Conservation (phyloP, 2,888 invertebrate genomes). For the Xanthorhoe spadicearia region DNA sequence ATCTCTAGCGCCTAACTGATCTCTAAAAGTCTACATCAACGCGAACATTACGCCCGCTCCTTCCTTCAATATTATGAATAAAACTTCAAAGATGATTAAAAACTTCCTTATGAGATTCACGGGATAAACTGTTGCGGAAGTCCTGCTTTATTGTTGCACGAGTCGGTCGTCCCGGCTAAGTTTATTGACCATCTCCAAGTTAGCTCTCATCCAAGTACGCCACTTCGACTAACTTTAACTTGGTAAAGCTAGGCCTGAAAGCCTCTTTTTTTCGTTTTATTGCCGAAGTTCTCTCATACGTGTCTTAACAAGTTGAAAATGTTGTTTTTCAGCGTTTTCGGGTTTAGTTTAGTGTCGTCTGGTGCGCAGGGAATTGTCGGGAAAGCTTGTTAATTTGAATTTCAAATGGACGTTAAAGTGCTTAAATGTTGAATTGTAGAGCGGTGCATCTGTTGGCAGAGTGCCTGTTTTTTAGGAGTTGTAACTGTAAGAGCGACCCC, state of each 20-base stretch:
- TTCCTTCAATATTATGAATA: slow-evolving; percentile 40
- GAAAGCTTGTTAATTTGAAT: slow-evolving; percentile 46
- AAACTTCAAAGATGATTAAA: slow-evolving; percentile 56
- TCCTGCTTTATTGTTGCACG: slow-evolving; percentile 66
- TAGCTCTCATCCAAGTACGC: slow-evolving; percentile 66
- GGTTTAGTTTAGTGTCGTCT: slow-evolving; percentile 33
- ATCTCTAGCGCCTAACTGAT: slow-evolving; percentile 33
- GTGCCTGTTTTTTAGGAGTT: slow-evolving; percentile 64
- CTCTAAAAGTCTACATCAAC: slow-evolving; percentile 43
- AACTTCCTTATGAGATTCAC: slow-evolving; percentile 58
- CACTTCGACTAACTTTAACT: slow-evolving; percentile 78
- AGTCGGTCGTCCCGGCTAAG: slow-evolving; percentile 64
- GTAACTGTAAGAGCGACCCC: slow-evolving; percentile 51
- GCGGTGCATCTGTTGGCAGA: slow-evolving; percentile 67
- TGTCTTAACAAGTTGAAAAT: slow-evolving; percentile 67
- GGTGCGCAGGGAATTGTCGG: slow-evolving; percentile 37
- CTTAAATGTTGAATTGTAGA: slow-evolving; percentile 55
- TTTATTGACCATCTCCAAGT: slow-evolving; percentile 78
- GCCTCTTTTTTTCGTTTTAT: slow-evolving; percentile 76
- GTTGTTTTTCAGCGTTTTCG: slow-evolving; percentile 57
- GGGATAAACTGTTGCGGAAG: slow-evolving; percentile 64
- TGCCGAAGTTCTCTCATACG: slow-evolving; percentile 78
- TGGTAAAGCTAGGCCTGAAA: slow-evolving; percentile 70
- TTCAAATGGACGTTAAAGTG: slow-evolving; percentile 52
- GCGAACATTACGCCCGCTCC: slow-evolving; percentile 44